Base-by-base conservation (phyloP, 1,140 invertebrate species). In the Meloidogyne floridensis region DNA sequence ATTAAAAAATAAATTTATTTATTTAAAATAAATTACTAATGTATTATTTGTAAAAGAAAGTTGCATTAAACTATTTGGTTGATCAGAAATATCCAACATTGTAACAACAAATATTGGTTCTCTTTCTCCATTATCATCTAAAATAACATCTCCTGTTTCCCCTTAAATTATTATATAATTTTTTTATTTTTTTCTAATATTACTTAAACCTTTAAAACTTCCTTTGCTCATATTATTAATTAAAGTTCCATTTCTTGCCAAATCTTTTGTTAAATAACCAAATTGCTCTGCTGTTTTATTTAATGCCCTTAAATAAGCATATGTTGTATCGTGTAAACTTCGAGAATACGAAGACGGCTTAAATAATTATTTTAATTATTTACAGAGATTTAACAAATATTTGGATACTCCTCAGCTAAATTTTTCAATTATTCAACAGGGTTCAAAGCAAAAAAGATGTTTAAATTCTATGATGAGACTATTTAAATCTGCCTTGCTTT, bases 281-380 rank as follows among this genome's bases (percentile, higher is more conserved):
- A 20, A 80, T n/a, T 18, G 15, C 72, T 53, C 18, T 42, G 79
- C 10, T 7, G 84, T 85, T 56, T 42, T 65, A 43, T 85, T 85
- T 15, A 85, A 15, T 43, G 84, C 75, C 7, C 32, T 20, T 43
- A 77, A 65, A 73, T 78, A 85, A 47, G 80, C 43, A 54, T 85
- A 85, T 42, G 76, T 71, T 2, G 84, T 72, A 76, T 85, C 84
- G 51, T 82, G 77, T 47, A 85, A 70, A 18, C 69, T 77, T 15
- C 83, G 75, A 32, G 84, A 76, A n/a, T 85, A 85, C 2, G 69
- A 54, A 51, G 84, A 84, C 8, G 83, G 54, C 84, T 84, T n/a
- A 76, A 84, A 75, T 42, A 70, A 5, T 6, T 47, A 47, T 47
- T 47, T 47, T 8, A 32, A 47, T 47, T 47, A 47, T 47, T 47